Conservation (phyloP, 2,888 invertebrate species). For the Euplexia lucipara region DNA sequence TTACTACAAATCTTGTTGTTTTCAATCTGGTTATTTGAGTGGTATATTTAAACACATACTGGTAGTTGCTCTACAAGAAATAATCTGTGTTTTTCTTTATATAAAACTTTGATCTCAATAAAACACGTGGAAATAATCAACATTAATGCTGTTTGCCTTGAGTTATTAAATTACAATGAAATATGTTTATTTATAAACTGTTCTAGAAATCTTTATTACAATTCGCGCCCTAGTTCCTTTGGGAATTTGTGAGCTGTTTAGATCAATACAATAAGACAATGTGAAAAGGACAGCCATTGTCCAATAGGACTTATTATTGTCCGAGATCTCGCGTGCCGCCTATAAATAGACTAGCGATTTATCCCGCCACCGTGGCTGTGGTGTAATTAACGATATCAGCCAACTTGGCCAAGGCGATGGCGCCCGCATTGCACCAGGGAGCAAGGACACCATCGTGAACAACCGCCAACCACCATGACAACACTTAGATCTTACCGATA, state of each 20-base stretch:
- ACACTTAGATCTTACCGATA: constrained; percentile 35
- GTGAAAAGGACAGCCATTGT: constrained; percentile 20
- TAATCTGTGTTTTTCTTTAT: constrained; percentile 3
- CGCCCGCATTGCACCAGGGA: constrained; percentile 74
- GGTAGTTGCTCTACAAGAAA: constrained; percentile 1
- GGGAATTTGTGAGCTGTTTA: constrained; percentile 16
- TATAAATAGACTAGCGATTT: constrained; percentile 52
- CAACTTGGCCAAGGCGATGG: constrained; percentile 70
- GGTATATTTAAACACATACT: background rate
- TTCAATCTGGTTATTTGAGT: constrained; percentile 7
- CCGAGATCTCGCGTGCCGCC: constrained; percentile 40
- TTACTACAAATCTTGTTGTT: background rate
- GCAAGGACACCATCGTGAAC: constrained; percentile 69
- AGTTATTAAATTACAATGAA: constrained; percentile 37
- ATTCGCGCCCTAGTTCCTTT: constrained; percentile 31
- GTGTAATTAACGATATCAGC: constrained; percentile 56
- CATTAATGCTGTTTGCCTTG: constrained; percentile 31
- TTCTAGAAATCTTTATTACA: constrained; percentile 25
- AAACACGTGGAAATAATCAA: constrained; percentile 33
- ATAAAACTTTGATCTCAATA: constrained; percentile 30
- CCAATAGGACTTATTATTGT: constrained; percentile 35
- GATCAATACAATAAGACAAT: constrained; percentile 6
- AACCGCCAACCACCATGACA: constrained; percentile 65
- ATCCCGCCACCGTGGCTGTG: constrained; percentile 37
- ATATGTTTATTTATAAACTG: constrained; percentile 32